A percentile compares a stretch with the other conserved stretches of the same genome.
Evolutionary conservation across 2,797 vertebrate genomes (phyloP).

Genomic region (Phrynocephalus guinanensis): DNA sequence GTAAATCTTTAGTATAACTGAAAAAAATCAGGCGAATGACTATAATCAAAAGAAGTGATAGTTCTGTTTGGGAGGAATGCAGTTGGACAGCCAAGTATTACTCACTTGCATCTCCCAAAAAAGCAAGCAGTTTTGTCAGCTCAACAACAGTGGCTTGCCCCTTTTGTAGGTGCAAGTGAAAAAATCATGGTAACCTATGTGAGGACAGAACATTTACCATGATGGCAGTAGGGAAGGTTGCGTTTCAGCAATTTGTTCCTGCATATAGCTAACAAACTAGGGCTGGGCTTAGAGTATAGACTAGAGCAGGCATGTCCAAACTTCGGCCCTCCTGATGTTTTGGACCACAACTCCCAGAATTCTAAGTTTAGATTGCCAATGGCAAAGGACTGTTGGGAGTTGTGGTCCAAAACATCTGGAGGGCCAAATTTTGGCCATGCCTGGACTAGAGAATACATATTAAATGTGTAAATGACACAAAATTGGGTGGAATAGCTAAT

Average conservation of each 20-base stretch:
- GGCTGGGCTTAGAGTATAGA: too few species aligned
- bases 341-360: too few species aligned
- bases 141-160: not conserved
- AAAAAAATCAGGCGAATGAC: constrained; percentile 7
- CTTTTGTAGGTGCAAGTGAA: not conserved
- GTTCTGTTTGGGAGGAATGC: not conserved
- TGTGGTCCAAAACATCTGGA: too few species aligned
- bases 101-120: constrained; percentile 10
- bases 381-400: too few species aligned
- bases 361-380: too few species aligned
- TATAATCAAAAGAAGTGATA: constrained; percentile 14
- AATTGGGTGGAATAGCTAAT: too few species aligned
- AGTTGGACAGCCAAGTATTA: not conserved
- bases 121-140: not conserved
- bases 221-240: not conserved
- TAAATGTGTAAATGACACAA: too few species aligned
- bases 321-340: too few species aligned
- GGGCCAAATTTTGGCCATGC: too few species aligned
- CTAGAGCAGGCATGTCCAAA: too few species aligned
- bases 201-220: too few species aligned
- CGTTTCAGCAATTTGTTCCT: not conserved
- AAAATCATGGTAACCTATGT: not conserved
- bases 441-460: too few species aligned
- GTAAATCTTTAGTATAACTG: not conserved
- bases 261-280: not conserved